phyloP scores from a whole-genome alignment of 2,113 vertebrate genomes.

The Rostratula benghalensis region DNA sequence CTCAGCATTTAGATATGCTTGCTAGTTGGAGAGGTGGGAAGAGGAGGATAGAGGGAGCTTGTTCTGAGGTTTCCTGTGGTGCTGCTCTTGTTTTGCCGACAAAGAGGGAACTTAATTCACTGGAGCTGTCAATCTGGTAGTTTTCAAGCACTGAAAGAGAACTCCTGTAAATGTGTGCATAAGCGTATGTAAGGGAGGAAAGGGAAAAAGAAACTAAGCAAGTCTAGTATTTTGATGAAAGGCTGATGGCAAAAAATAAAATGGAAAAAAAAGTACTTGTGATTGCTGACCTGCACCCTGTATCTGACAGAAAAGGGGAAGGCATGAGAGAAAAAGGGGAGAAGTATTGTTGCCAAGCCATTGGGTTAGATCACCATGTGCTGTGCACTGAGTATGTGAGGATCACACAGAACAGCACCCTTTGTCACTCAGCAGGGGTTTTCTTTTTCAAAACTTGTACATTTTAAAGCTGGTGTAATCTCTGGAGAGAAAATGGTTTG shows the following conservation, averaged over 20 bases:
- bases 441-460: not conserved
- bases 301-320: not conserved
- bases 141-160: conserved; percentile 34
- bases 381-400: not conserved
- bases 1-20: not conserved
- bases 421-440: not conserved
- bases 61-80: conserved; percentile 50
- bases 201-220: not conserved
- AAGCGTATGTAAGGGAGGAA: not conserved
- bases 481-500: not conserved
- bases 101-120: conserved; percentile 50
- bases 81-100: conserved; percentile 41
- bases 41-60: conserved; percentile 11
- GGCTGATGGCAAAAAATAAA: not conserved
- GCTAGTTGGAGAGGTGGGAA: not conserved
- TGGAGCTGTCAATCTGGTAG: conserved; percentile 37
- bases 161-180: not conserved
- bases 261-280: not conserved
- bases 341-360: not conserved
- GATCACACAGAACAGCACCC: not conserved
- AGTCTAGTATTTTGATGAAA: not conserved
- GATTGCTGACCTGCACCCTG: not conserved
- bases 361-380: not conserved
- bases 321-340: not conserved
- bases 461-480: not conserved